Base-by-base conservation (phyloP, 2,888 invertebrate species). In the Heliconius charithonia region DNA sequence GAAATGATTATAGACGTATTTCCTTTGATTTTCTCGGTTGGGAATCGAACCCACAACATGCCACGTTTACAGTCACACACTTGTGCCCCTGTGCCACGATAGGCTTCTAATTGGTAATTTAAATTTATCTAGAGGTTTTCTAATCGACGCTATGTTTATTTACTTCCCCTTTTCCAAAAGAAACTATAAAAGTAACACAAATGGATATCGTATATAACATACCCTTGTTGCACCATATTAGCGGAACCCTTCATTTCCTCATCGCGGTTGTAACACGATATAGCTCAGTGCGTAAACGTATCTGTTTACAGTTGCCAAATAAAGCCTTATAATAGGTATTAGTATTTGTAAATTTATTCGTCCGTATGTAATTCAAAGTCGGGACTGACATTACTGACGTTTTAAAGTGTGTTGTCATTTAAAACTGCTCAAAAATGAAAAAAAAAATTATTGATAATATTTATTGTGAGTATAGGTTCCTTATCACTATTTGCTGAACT, bases 261-360 rank as follows among this genome's bases (percentile, higher is more conserved):
- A 67, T 19, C 67, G 78, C 62, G 73, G 78, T 66, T 29, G 78
- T 62, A 78, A 78, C 25, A 45, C 67, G 78, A 78, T 78, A 78
- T 78, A 78, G 65, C 73, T 27, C 13, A 19, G 27, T 29, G 32
- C 29, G 62, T 77, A 63, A 63, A 10, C 4, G 37, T 69, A 73
- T 78, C 74, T 67, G 62, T 78, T 66, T 78, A 66, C 41, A 62
- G 73, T 78, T 78, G 45, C 73, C 67, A 73, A 67, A 41, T 62
- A 73, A 51, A 67, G 65, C 62, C 56, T 51, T 51, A 51, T 51
- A 51, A 51, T 22, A 19, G 7, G 65, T 63, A 45, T 74, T 72
- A 56, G 19, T 74, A 25, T 25, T 63, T 63, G 73, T 71, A 22
- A n/a, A 56, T 70, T 51, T 45, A 45, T 70, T 70, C n/a, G 45